Conservation (phyloP, 1,140 invertebrate species). For the silkworm (Bombyx mori) region DNA sequence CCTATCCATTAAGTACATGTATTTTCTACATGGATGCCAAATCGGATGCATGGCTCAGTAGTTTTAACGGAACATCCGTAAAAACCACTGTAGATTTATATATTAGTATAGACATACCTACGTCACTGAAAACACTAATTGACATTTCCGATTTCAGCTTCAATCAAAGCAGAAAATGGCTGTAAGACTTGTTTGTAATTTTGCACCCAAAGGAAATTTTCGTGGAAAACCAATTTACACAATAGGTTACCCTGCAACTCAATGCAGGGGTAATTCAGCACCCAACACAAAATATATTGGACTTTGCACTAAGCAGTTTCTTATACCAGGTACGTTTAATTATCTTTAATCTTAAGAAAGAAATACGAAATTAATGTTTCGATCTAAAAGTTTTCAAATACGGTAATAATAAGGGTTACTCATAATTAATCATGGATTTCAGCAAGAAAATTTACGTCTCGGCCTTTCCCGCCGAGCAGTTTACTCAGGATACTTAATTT, state of each 20-base stretch:
- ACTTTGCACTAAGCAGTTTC: slow-evolving; percentile 23
- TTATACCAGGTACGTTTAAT: too few relatives aligned
- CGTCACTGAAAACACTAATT: neutral
- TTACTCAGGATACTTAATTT: slow-evolving; percentile 46
- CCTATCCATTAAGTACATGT: neutral
- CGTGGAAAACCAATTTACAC: slow-evolving; percentile 41
- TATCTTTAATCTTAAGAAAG: too few relatives aligned
- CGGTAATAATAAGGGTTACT: neutral
- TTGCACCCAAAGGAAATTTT: slow-evolving; percentile 43
- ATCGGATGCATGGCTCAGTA: too few relatives aligned
- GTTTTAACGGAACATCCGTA: too few relatives aligned
- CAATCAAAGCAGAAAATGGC: slow-evolving; percentile 21
- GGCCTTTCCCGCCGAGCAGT: slow-evolving; percentile 22
- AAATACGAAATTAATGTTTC: too few relatives aligned
- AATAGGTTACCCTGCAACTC: slow-evolving; percentile 44
- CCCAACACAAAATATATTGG: slow-evolving; percentile 29
- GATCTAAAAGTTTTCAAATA: too few relatives aligned
- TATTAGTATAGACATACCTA: too few relatives aligned
- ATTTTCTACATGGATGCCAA: too few relatives aligned
- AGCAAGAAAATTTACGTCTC: slow-evolving; percentile 19
- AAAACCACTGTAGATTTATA: too few relatives aligned
- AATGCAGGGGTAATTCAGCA: slow-evolving; percentile 27
- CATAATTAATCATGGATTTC: slow-evolving; percentile 16
- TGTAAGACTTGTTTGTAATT: slow-evolving; percentile 51
- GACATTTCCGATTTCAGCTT: slow-evolving; percentile 19